Conservation (phyloP, 2,797 vertebrate genomes). For the Podargus strigoides region DNA sequence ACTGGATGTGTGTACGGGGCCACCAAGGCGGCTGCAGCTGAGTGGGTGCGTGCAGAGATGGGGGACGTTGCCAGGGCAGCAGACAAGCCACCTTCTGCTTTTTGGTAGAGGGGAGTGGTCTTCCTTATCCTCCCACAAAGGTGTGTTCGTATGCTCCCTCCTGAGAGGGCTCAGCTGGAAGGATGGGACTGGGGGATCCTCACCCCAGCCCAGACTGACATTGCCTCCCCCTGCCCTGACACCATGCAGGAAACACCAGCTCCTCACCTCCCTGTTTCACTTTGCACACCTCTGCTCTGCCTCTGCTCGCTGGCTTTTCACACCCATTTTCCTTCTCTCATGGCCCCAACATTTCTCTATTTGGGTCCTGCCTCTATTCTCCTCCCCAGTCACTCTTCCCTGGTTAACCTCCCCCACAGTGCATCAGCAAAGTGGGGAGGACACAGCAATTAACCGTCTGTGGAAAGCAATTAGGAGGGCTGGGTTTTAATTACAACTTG, state of each 20-base stretch:
- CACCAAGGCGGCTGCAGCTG: background rate
- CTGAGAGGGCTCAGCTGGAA: background rate
- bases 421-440: background rate
- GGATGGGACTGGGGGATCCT: background rate
- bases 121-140: background rate
- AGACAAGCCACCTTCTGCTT: background rate
- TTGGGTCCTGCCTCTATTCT: background rate
- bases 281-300: background rate
- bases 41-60: fast-evolving
- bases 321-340: background rate
- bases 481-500: background rate
- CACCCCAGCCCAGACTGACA: background rate
- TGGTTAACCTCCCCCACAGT: background rate
- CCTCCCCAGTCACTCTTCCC: too few species aligned
- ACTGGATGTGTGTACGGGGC: fast-evolving
- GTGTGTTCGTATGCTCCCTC: background rate
- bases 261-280: background rate
- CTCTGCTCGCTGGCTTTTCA: background rate
- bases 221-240: background rate
- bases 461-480: background rate
- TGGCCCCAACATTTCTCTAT: background rate
- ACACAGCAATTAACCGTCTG: background rate
- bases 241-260: fast-evolving
- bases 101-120: background rate
- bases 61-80: background rate